These are phyloP conservation scores for Epirrhoe tristata DNA, from an alignment of 2,888 invertebrate genomes.

Conservation along the genomic window DNA sequence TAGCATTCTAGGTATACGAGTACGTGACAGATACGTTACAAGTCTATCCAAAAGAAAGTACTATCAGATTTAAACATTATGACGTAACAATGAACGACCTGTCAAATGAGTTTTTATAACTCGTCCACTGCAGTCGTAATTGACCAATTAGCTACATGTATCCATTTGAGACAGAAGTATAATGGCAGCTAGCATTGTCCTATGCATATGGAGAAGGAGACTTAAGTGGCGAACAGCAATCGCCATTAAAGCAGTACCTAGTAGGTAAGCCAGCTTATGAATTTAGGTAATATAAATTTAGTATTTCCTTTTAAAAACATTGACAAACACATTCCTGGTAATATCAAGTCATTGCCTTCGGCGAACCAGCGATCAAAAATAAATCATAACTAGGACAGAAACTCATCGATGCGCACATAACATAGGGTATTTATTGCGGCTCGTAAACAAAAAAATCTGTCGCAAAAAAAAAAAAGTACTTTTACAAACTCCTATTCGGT, in stretches of 20 bases:
- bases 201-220: neutral
- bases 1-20: too few relatives aligned
- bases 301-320: neutral
- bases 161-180: slow-evolving; percentile 1
- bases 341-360: slow-evolving; percentile 25
- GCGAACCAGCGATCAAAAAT: slow-evolving; percentile 22
- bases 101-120: slow-evolving; percentile 13
- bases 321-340: slow-evolving; percentile 9
- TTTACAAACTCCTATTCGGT: slow-evolving; percentile 2
- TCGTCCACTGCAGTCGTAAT: slow-evolving; percentile 16
- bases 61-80: neutral
- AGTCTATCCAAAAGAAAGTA: neutral
- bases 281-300: neutral
- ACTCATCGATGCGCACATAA: slow-evolving; percentile 30
- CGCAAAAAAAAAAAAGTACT: slow-evolving; percentile 2
- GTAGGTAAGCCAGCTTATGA: neutral
- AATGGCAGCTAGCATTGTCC: neutral
- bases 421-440: slow-evolving; percentile 34
- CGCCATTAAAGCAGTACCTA: neutral
- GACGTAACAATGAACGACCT: slow-evolving; percentile 2
- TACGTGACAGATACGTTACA: neutral
- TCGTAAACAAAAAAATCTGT: slow-evolving; percentile 15
- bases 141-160: slow-evolving; percentile 26
- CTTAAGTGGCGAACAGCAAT: slow-evolving; percentile 1
- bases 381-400: slow-evolving; percentile 29